phyloP scores from a whole-genome alignment of 2,797 vertebrate species.

The Rhincodon typus region DNA sequence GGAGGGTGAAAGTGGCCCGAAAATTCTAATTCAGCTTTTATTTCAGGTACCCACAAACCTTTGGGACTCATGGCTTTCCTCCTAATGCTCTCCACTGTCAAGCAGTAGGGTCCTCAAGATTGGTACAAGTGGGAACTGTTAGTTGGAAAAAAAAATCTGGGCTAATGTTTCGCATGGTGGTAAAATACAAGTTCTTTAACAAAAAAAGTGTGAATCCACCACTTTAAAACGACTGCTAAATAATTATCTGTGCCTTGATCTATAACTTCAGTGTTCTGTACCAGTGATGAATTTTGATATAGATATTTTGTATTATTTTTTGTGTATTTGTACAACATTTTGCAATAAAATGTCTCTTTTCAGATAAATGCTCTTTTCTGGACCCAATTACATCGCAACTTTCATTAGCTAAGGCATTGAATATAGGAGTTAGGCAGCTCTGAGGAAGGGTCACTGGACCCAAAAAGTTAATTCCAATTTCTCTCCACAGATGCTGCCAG shows the following conservation, averaged over 20 bases:
- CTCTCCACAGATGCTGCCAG: too few relatives aligned
- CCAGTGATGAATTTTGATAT: background rate
- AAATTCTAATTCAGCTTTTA: background rate
- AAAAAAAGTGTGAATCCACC: background rate
- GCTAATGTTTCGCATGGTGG: background rate
- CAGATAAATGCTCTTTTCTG: background rate
- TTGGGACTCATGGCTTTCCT: background rate
- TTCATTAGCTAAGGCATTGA: too few relatives aligned
- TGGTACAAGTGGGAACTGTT: background rate
- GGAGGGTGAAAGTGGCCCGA: background rate
- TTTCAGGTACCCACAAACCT: background rate
- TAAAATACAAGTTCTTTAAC: background rate
- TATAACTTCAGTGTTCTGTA: background rate
- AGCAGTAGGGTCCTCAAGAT: background rate
- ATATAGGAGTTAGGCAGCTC: too few relatives aligned
- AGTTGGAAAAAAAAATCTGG: background rate
- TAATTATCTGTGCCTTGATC: background rate
- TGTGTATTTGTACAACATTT: conserved; percentile 34
- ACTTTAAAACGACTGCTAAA: background rate
- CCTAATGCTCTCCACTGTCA: background rate
- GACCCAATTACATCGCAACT: too few relatives aligned
- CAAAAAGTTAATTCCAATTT: too few relatives aligned
- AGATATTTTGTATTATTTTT: conserved; percentile 27
- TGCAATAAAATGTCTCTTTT: conserved; percentile 17
- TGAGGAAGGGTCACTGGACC: too few relatives aligned